Evolutionary conservation across 2,888 invertebrate genomes (phyloP).

Genomic region (Ectemnius continuus): DNA sequence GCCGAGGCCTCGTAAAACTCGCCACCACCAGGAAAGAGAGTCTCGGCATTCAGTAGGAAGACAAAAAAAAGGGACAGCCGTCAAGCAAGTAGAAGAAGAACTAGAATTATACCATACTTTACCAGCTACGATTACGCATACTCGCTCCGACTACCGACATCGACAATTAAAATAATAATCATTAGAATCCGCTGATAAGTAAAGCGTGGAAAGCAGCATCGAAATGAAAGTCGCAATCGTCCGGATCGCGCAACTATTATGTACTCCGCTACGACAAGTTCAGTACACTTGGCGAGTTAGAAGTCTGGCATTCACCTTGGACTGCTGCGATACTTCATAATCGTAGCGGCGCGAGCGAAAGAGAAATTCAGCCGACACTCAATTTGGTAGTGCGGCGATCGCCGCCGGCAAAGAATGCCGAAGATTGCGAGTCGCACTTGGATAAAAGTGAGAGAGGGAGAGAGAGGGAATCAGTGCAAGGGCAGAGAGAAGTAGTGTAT

Average conservation of each 20-base stretch:
- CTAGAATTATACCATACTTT: background rate
- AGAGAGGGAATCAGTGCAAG: slow-evolving; percentile 18
- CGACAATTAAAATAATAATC: slow-evolving; percentile 74
- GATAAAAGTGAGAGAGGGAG: background rate
- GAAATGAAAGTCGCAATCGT: slow-evolving; percentile 46
- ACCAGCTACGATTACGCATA: background rate
- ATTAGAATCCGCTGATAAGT: slow-evolving; percentile 25
- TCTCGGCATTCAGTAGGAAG: background rate
- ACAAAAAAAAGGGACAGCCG: background rate
- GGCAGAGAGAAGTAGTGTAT: background rate
- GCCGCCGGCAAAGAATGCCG: slow-evolving; percentile 34
- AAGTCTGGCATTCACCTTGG: too few species aligned
- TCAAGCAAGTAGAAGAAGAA: background rate
- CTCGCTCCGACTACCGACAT: slow-evolving; percentile 50
- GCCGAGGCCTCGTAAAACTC: slow-evolving; percentile 59
- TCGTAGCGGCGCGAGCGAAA: too few species aligned
- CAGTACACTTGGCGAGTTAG: too few species aligned
- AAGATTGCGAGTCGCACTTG: slow-evolving; percentile 12
- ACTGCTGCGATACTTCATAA: too few species aligned
- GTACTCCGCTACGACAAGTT: too few species aligned
- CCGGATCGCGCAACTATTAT: too few species aligned
- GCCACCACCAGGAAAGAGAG: slow-evolving; percentile 23
- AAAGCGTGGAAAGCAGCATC: slow-evolving; percentile 23
- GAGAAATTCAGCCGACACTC: slow-evolving; percentile 17
- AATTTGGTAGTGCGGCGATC: slow-evolving; percentile 45